phyloP scores from a whole-genome alignment of 2,797 vertebrate genomes.

The Myotis pilosus region DNA sequence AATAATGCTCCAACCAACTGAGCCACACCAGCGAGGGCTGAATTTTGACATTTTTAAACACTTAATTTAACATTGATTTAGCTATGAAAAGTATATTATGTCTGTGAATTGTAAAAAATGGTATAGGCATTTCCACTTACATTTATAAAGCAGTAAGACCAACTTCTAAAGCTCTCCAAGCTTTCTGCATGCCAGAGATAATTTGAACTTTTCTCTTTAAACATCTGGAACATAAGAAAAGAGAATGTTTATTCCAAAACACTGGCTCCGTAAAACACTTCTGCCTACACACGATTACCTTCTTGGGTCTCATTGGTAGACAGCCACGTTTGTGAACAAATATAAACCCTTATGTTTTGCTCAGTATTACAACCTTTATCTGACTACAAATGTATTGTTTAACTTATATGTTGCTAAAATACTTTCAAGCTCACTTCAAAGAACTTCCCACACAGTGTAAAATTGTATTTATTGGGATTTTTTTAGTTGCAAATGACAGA shows the following conservation, averaged over 20 bases:
- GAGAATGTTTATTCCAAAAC: constrained; percentile 21
- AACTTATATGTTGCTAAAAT: not conserved
- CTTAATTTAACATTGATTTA: not conserved
- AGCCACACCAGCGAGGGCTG: not conserved
- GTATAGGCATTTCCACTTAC: not conserved
- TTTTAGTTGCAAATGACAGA: not conserved
- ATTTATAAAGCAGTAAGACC: not conserved
- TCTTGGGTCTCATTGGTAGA: not conserved
- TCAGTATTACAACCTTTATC: not conserved
- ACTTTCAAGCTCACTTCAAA: not conserved
- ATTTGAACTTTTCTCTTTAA: not conserved
- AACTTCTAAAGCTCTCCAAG: not conserved
- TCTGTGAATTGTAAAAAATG: not conserved
- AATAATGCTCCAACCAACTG: no score
- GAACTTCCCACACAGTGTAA: not conserved
- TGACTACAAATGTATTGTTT: not conserved
- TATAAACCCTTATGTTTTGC: not conserved
- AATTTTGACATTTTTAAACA: not conserved
- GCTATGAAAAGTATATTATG: not conserved
- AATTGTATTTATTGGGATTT: not conserved
- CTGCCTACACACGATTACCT: not conserved
- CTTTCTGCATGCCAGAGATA: not conserved
- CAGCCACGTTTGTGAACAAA: not conserved
- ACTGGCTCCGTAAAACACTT: not conserved
- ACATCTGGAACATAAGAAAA: not conserved